Evolutionary conservation across 2,888 invertebrate genomes (phyloP).

Genomic region (Archaeoteleia sp.): DNA sequence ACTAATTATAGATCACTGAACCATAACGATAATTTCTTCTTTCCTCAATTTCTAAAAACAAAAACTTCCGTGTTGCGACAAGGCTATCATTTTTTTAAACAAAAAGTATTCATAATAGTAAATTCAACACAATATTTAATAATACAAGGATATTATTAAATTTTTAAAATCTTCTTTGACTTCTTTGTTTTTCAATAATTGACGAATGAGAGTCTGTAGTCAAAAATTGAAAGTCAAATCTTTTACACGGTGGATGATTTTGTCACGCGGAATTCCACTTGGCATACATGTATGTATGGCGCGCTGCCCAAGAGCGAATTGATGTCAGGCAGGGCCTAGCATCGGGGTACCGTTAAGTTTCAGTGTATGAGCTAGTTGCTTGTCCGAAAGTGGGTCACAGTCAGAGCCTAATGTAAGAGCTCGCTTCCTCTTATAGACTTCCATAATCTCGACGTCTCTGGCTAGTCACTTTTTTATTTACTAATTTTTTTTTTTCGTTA

Average conservation of each 20-base stretch:
- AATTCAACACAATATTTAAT: no score
- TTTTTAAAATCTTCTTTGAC: no score
- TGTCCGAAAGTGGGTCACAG: conserved; percentile 72
- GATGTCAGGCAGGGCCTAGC: conserved; percentile 68
- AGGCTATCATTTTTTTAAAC: no score
- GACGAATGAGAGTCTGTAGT: no score
- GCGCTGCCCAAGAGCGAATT: conserved; percentile 61
- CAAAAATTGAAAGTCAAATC: conserved; percentile 1
- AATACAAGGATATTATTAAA: no score
- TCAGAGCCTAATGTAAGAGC: conserved; percentile 70
- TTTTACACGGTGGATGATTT: not conserved
- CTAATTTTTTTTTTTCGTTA: conserved; percentile 18
- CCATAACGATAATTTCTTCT: no score
- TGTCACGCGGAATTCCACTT: conserved; percentile 11
- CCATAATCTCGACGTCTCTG: conserved; percentile 51
- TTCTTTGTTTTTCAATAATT: conserved; percentile 8
- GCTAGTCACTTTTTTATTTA: conserved; percentile 31
- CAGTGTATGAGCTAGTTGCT: conserved; percentile 71
- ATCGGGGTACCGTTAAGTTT: conserved; percentile 73
- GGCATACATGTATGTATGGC: conserved; percentile 23
- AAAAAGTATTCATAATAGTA: no score
- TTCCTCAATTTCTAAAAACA: no score
- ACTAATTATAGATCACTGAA: no score
- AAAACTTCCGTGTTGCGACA: no score
- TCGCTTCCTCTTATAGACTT: conserved; percentile 57